Evolutionary conservation across 37 sponge, comb jelly and placozoan genomes (phyloP).

Genomic region (Chondrosia reniformis): DNA sequence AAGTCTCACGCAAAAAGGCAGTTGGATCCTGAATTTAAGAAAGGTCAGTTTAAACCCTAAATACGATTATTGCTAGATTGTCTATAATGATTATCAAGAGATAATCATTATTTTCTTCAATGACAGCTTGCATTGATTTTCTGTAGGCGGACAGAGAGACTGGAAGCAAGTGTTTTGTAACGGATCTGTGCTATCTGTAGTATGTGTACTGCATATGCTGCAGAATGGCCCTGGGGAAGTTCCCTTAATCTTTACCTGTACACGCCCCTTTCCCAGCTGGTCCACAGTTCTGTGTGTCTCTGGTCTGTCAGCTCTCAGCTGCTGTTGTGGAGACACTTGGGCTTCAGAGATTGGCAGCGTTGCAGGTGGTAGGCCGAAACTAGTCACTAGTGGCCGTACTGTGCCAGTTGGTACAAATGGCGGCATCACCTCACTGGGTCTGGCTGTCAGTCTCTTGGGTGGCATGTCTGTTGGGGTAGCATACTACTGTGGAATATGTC

Average conservation of each 20-base stretch:
- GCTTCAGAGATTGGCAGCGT: constrained; percentile 92
- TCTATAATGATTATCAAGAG: neutral
- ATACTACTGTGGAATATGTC: constrained; percentile 27
- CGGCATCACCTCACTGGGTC: constrained; percentile 69
- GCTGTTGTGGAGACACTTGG: constrained; percentile 95
- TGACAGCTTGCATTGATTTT: neutral
- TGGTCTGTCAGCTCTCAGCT: constrained; percentile 54
- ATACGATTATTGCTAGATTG: neutral
- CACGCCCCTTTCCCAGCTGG: neutral
- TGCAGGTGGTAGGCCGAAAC: constrained; percentile 62
- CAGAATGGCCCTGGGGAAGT: constrained; percentile 43
- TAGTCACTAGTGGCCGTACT: constrained; percentile 58
- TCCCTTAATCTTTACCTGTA: constrained; percentile 23
- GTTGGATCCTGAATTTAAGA: constrained; percentile 45
- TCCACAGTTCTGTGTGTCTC: constrained; percentile 41
- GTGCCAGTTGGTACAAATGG: constrained; percentile 95
- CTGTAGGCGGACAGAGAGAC: constrained; percentile 75
- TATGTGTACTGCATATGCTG: constrained; percentile 49
- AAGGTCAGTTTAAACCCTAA: constrained; percentile 20
- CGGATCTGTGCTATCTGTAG: constrained; percentile 63
- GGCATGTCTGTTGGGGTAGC: constrained; percentile 70
- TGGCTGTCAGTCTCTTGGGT: constrained; percentile 64
- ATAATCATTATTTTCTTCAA: neutral
- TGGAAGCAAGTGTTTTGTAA: constrained; percentile 89
- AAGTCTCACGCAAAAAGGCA: constrained; percentile 51